These are phyloP conservation scores for Anas acuta DNA, from an alignment of 2,797 vertebrate species.

Conservation along the genomic window DNA sequence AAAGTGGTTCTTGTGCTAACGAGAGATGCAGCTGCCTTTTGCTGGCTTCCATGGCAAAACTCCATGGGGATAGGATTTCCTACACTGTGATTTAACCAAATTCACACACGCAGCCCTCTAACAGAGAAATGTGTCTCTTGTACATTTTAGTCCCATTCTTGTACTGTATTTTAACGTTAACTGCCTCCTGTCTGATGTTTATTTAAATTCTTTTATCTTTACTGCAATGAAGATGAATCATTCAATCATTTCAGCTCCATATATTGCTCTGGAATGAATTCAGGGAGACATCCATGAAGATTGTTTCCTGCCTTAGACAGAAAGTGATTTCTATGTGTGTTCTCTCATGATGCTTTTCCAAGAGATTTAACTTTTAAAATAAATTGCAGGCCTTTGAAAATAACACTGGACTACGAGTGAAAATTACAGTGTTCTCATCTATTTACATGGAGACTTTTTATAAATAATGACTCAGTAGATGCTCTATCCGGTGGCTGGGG, in stretches of 20 bases:
- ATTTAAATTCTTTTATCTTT: neutral
- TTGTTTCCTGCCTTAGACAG: neutral
- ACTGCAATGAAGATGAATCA: neutral
- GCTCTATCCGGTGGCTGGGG: neutral
- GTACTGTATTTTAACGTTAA: neutral
- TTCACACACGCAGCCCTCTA: neutral
- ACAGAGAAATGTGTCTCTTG: neutral
- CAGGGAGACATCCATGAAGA: neutral
- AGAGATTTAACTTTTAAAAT: constrained; percentile 13
- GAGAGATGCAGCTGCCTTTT: neutral
- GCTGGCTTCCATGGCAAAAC: neutral
- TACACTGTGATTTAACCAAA: neutral
- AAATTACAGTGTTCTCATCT: constrained; percentile 45
- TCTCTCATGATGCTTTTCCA: neutral
- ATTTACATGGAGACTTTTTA: constrained; percentile 33
- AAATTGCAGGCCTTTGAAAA: constrained; percentile 20
- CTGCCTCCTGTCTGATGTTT: neutral
- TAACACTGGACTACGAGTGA: neutral
- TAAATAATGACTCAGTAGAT: constrained; percentile 56
- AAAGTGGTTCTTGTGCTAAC: neutral
- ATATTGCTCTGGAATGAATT: neutral
- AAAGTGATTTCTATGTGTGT: neutral
- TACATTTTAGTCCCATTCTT: neutral
- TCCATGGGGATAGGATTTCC: neutral
- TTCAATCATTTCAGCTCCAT: neutral